Percentiles rank a stretch among this genome's conserved stretches.
These are phyloP conservation scores for Octodonta nipae DNA, from an alignment of 2,888 invertebrate genomes.

Conservation along the genomic window DNA sequence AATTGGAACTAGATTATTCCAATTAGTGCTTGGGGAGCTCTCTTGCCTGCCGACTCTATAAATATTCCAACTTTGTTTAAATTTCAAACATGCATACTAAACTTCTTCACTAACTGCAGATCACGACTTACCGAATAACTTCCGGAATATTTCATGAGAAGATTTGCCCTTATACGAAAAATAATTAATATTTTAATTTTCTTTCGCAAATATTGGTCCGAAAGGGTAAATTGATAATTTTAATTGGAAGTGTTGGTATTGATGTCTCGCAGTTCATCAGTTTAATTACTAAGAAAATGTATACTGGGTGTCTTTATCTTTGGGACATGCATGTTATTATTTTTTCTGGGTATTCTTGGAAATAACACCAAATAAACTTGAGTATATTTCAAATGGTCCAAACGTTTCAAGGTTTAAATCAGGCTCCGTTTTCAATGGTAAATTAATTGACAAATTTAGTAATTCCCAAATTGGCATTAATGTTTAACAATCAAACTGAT, in stretches of 20 bases:
- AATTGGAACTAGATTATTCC: conserved; percentile 35
- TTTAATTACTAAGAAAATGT: too few relatives aligned
- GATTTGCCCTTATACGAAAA: not conserved
- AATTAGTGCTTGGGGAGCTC: conserved; percentile 30
- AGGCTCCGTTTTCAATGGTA: too few relatives aligned
- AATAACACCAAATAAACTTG: too few relatives aligned
- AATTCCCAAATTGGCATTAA: too few relatives aligned
- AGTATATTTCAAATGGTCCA: too few relatives aligned
- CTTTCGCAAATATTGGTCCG: not conserved
- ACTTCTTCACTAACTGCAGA: conserved; percentile 17
- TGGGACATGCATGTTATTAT: too few relatives aligned
- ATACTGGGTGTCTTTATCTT: too few relatives aligned
- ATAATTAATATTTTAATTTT: conserved; percentile 2
- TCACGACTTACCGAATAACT: conserved; percentile 17
- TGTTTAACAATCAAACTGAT: too few relatives aligned
- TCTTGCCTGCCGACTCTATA: conserved; percentile 27
- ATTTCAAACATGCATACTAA: conserved; percentile 24
- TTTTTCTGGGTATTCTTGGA: too few relatives aligned
- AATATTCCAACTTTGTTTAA: conserved; percentile 31
- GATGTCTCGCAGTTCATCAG: too few relatives aligned
- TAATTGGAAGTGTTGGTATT: not conserved
- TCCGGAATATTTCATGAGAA: conserved; percentile 9
- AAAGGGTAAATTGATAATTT: not conserved
- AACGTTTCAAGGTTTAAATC: too few relatives aligned
- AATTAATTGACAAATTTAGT: too few relatives aligned